phyloP scores from a whole-genome alignment of 2,888 invertebrate genomes.

The Eurois occulta region DNA sequence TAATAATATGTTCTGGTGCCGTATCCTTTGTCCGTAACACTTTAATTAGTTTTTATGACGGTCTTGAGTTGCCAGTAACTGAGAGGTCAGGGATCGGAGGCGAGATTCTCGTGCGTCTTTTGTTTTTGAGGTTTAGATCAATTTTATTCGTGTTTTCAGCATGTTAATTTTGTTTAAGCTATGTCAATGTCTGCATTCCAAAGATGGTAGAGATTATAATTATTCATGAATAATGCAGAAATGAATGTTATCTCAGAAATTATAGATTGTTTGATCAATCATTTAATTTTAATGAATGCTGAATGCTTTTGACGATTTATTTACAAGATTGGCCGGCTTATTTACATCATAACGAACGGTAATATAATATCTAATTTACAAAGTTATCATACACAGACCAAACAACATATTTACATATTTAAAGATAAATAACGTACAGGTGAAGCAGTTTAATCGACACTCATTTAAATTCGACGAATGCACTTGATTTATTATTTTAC shows the following conservation, averaged over 20 bases:
- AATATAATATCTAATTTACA: slow-evolving; percentile 56
- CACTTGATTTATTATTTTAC: slow-evolving; percentile 68
- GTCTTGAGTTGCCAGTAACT: slow-evolving; percentile 45
- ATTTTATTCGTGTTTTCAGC: slow-evolving; percentile 1
- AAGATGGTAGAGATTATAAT: slow-evolving; percentile 10
- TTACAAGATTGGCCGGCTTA: slow-evolving; percentile 21
- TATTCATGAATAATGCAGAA: slow-evolving; percentile 1
- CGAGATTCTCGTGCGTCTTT: slow-evolving; percentile 17
- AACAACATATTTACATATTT: slow-evolving; percentile 63
- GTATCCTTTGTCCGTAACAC: slow-evolving; percentile 72
- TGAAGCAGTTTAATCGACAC: slow-evolving; percentile 62
- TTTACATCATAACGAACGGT: slow-evolving; percentile 48
- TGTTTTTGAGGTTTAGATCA: slow-evolving; percentile 2
- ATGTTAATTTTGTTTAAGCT: background rate
- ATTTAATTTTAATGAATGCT: slow-evolving; percentile 29
- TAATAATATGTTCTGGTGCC: slow-evolving; percentile 65
- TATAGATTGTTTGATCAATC: slow-evolving; percentile 36
- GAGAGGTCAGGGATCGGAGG: slow-evolving; percentile 52
- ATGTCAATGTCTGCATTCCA: slow-evolving; percentile 7
- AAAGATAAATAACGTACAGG: slow-evolving; percentile 62
- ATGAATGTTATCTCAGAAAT: slow-evolving; percentile 24
- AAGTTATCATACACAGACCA: slow-evolving; percentile 50
- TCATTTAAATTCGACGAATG: slow-evolving; percentile 67
- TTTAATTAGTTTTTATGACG: slow-evolving; percentile 77
- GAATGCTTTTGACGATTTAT: slow-evolving; percentile 39